Evolutionary conservation across 2,888 invertebrate species (phyloP).

Genomic region (Melipona beecheii): DNA sequence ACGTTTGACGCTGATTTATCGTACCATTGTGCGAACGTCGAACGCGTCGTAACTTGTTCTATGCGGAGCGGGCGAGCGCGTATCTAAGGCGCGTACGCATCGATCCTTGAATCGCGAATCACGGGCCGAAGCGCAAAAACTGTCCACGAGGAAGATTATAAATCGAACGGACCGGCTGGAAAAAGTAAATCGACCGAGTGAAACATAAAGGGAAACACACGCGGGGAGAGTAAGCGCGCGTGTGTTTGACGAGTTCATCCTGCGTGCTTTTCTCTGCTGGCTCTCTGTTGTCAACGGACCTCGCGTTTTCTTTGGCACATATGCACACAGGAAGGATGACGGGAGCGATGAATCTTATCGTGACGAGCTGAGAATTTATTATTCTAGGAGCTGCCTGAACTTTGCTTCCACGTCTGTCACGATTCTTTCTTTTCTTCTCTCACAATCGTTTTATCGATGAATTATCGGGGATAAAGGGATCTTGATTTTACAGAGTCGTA

Average conservation of each 20-base stretch:
- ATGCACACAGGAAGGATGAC: not conserved
- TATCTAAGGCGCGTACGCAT: conserved; percentile 26
- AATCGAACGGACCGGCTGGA: conserved; percentile 27
- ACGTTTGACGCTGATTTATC: conserved; percentile 56
- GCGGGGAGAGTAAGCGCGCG: not conserved
- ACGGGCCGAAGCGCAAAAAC: conserved; percentile 21
- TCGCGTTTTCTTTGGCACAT: not conserved
- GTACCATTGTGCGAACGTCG: conserved; percentile 52
- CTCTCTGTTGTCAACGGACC: no score
- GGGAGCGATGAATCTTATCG: not conserved
- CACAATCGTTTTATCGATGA: no score
- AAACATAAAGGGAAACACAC: not conserved
- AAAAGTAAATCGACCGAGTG: conserved; percentile 29
- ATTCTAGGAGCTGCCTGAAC: no score
- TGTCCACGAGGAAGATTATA: conserved; percentile 35
- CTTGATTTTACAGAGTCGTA: no score
- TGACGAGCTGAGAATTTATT: not conserved
- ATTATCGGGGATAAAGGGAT: no score
- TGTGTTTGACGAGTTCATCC: conserved; percentile 10
- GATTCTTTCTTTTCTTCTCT: no score
- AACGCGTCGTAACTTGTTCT: conserved; percentile 51
- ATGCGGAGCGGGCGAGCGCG: conserved; percentile 21
- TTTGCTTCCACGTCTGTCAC: no score
- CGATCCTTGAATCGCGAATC: conserved; percentile 32
- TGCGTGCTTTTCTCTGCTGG: not conserved